A percentile compares a stretch with the other conserved stretches of the same genome.
These are phyloP conservation scores for Lithobius niger DNA, from an alignment of 1,140 invertebrate species.

Conservation along the genomic window DNA sequence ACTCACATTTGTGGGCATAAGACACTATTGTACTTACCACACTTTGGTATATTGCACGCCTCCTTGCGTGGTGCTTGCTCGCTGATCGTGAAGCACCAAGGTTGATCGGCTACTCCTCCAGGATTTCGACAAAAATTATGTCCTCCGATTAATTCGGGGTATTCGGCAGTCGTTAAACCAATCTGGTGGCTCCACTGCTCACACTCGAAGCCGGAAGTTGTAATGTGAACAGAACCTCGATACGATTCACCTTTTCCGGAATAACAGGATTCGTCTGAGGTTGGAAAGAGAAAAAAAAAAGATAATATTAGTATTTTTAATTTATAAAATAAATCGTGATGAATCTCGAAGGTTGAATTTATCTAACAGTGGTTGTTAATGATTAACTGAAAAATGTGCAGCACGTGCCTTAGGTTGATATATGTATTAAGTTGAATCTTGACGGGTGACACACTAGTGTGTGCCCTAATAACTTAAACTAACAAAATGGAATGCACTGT, in stretches of 20 bases:
- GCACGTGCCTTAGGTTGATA: no score
- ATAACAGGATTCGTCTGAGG: slow-evolving; percentile 56
- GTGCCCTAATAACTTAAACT: no score
- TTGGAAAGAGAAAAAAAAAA: slow-evolving; percentile 9
- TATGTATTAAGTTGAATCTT: no score
- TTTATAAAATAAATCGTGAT: not conserved
- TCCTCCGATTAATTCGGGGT: slow-evolving; percentile 65
- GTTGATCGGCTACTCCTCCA: slow-evolving; percentile 53
- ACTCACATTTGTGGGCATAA: no score
- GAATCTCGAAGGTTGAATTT: not conserved
- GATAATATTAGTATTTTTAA: not conserved
- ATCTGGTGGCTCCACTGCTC: slow-evolving; percentile 64
- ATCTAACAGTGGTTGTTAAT: not conserved
- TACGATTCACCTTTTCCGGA: slow-evolving; percentile 69
- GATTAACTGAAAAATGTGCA: no score
- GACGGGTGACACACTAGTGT: no score
- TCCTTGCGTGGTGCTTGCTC: not conserved
- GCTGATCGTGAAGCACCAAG: slow-evolving; percentile 42
- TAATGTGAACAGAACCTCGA: slow-evolving; percentile 56
- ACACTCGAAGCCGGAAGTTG: slow-evolving; percentile 56
- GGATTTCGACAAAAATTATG: slow-evolving; percentile 92
- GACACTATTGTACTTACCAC: no score
- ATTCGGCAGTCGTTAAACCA: slow-evolving; percentile 53
- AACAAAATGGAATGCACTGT: no score
- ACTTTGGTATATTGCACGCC: not conserved